Base-by-base conservation (phyloP, 1,140 invertebrate species). In the Papilio dardanus region DNA sequence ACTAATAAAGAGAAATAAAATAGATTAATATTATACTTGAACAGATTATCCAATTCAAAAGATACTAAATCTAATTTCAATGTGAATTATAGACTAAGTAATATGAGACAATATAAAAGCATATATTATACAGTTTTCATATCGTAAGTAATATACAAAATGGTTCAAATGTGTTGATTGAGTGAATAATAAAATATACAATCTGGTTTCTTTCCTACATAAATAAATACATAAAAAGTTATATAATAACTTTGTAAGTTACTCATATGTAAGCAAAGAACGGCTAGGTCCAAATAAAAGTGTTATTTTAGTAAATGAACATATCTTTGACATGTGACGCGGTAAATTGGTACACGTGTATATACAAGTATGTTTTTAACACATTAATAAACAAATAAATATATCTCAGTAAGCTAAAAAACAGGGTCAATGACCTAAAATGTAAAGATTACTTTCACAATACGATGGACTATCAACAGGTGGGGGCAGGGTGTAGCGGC, bases 271-370 rank as follows among this genome's bases (percentile, higher is more conserved):
- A 10, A n/a, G 7, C 8, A 8, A 1, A 3, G 8, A 12, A 14
- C 14, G 24, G 30, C 24, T 62, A 28, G 2, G 19, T 58, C 28
- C 6, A 12, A 62, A 28, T 62, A 62, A 62, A 54, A 62, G 12
- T 62, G 24, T 62, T 21, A 2, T 62, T 62, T 62, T 28, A 10
- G 54, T 28, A 62, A 62, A 28, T 62, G 12, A 62, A 28, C 24
- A 28, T 62, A 62, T 85, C 88, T 91, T 89, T 91, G 88, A 91
- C 89, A 87, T 75, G 40, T 76, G 78, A 81, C 81, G 81, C 87
- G 89, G 79, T 71, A 86, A 91, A 91, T 91, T 89, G 83, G 82
- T 83, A 81, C 81, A 74, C 79, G 82, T 88, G 76, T 83, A 83
- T 88, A 78, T 82, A 83, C 82, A 86, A 19, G 6, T 35, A 4